Evolutionary conservation across 2,888 invertebrate species (phyloP), one percentile per base, ranked within the genome.

Genomic region (Anaspis maculata): DNA sequence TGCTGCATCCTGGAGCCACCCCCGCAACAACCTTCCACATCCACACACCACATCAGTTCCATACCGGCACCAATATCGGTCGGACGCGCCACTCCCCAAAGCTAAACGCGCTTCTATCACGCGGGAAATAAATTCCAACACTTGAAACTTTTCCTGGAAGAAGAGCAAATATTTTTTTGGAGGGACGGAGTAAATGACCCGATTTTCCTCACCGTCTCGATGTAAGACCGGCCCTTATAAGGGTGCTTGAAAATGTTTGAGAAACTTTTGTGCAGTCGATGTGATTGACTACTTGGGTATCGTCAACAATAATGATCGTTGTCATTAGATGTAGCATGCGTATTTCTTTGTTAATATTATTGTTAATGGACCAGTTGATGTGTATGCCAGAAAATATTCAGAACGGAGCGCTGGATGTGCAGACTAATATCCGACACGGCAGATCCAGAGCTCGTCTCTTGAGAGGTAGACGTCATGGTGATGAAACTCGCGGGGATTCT

Each of bases 401-500:
- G 23, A 10, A 16, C 10, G 6, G 9, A 5, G 27, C 13, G 4
- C 27, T n/a, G 3, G 15, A 25, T 15, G 14, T 28, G 24, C 28
- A 32, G 9, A 12, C 27, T 38, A 54, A 46, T 37, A 71, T 72
- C 39, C 62, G 72, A 22, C 72, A 72, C 48, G 59, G 69, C 12
- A 59, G 69, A 27, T 71, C 71, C 11, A 60, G 69, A 27, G 70
- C 71, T 23, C 62, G 65, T 37, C 54, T 64, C 14, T 45, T 59
- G 15, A 42, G 59, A 34, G 48, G 52, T 13, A 34, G 52, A 27
- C 46, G 54, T 5, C 57, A 54, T 25, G 55, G 48, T 3, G 49
- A 51, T 22, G 42, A 44, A 3, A 16, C 21, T 12, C 30, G 27
- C n/a, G 39, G 35, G 14, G 33, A 19, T 5, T 9, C 19, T 6